These are phyloP conservation scores for Spizaetus ornatus DNA, from an alignment of 2,113 vertebrate species.

Conservation along the genomic window DNA sequence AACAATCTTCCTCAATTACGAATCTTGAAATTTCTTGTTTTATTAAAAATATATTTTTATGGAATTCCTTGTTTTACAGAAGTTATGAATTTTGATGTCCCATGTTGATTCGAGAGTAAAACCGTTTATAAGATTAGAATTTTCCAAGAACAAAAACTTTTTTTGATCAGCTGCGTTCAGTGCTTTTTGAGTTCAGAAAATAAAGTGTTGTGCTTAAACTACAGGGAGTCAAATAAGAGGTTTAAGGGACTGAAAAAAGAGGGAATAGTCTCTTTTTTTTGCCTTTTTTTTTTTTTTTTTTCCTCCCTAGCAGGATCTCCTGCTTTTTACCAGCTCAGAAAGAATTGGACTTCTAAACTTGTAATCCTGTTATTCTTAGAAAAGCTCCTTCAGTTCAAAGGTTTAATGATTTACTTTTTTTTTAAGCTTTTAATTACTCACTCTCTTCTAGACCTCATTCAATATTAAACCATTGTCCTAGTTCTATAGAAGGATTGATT, in stretches of 20 bases:
- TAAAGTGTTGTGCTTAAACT: not conserved
- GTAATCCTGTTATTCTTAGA: not conserved
- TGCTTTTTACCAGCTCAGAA: not conserved
- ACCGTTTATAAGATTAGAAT: not conserved
- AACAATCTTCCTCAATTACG: not conserved
- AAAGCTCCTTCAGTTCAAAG: not conserved
- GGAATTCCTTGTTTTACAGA: not conserved
- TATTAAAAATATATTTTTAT: not conserved
- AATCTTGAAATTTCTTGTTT: not conserved
- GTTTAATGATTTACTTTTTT: not conserved
- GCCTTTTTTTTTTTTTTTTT: too few relatives aligned
- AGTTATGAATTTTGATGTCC: not conserved
- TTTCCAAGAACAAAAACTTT: not conserved
- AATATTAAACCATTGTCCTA: not conserved
- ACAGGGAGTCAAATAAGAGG: not conserved
- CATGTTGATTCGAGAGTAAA: not conserved
- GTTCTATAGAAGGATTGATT: not conserved
- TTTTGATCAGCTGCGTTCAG: not conserved
- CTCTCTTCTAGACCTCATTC: not conserved
- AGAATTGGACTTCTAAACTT: not conserved
- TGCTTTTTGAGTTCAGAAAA: not conserved
- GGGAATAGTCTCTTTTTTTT: not conserved
- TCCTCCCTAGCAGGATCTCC: not conserved
- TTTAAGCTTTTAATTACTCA: not conserved
- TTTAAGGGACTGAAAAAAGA: not conserved